phyloP scores from a whole-genome alignment of 2,113 vertebrate species.

The Coptodon rendalli region DNA sequence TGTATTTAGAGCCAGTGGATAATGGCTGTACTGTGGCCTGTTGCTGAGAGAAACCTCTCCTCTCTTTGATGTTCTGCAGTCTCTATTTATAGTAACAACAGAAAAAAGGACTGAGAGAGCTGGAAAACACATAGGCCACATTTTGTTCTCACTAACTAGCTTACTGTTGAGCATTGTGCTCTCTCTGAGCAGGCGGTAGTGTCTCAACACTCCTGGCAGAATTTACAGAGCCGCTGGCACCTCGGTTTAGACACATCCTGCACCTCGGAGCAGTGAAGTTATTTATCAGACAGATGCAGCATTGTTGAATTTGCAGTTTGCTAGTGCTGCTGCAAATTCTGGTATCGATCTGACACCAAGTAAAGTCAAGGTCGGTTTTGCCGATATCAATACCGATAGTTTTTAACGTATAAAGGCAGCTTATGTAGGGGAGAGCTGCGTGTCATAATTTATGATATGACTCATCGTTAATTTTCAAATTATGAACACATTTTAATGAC shows the following conservation, averaged over 20 bases:
- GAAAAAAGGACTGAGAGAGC: not conserved
- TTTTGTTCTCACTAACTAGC: conserved; percentile 34
- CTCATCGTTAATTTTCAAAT: not conserved
- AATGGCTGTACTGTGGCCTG: conserved; percentile 39
- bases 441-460: not conserved
- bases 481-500: not conserved
- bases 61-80: conserved; percentile 48
- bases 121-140: conserved; percentile 25
- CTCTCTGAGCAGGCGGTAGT: conserved; percentile 10
- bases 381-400: not conserved
- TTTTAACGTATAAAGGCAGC: not conserved
- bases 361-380: not conserved
- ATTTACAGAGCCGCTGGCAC: not conserved
- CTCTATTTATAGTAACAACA: conserved; percentile 49
- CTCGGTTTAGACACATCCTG: not conserved
- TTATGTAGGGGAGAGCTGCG: not conserved
- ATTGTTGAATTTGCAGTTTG: not conserved
- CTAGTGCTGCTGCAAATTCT: not conserved
- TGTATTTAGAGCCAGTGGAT: conserved; percentile 28
- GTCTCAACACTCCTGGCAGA: not conserved
- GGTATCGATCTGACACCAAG: not conserved
- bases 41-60: conserved; percentile 32
- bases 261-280: not conserved
- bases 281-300: conserved; percentile 11
- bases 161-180: not conserved